Percentiles rank a stretch among this genome's conserved stretches.
Conservation (phyloP, 35 echinoderm and acorn worm genomes). For the Apostichopus parvimensis region DNA sequence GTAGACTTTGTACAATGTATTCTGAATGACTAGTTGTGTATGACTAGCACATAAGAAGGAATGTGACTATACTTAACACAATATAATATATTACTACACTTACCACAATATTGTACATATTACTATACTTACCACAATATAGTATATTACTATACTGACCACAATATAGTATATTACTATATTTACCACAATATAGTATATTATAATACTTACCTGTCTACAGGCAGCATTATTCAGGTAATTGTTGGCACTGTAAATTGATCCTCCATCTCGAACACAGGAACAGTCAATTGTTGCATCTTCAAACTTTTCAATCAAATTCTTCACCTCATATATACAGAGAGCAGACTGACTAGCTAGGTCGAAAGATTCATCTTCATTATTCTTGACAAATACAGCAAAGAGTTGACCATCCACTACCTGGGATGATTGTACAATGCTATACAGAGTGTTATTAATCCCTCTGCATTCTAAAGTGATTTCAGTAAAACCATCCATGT, state of each 20-base stretch:
- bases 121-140: too few species aligned
- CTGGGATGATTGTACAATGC: neutral
- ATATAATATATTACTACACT: too few species aligned
- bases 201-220: neutral
- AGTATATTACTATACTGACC: too few species aligned
- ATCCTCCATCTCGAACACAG: neutral
- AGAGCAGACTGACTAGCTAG: conserved; percentile 11
- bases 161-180: too few species aligned
- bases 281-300: neutral
- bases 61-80: too few species aligned
- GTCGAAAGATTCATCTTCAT: neutral
- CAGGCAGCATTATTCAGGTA: neutral
- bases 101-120: too few species aligned
- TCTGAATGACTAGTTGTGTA: too few species aligned
- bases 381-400: conserved; percentile 34
- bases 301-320: neutral
- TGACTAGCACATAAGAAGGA: too few species aligned
- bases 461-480: conserved; percentile 26
- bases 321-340: conserved; percentile 15
- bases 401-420: conserved; percentile 16
- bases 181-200: too few species aligned
- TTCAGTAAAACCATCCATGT: conserved; percentile 30
- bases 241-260: neutral
- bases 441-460: neutral
- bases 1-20: too few species aligned